A percentile compares a stretch with the other conserved stretches of the same genome.
Conservation (phyloP, 2,797 vertebrate genomes). For the Karalla daura region DNA sequence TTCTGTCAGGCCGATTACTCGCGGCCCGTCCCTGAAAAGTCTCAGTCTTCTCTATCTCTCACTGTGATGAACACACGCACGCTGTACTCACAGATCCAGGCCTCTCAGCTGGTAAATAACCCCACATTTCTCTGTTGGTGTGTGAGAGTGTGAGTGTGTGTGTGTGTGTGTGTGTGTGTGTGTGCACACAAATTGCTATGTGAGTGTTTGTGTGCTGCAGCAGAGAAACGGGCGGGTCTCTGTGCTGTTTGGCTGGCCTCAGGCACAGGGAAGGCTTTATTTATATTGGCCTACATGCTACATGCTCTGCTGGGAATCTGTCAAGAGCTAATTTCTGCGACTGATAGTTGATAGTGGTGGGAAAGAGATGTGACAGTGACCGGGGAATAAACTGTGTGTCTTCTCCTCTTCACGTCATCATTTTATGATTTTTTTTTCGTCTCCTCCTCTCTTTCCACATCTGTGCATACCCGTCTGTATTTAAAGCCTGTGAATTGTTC, state of each 20-base stretch:
- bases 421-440: constrained; percentile 39
- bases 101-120: constrained; percentile 22
- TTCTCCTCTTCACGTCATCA: constrained; percentile 11
- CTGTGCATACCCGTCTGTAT: not conserved
- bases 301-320: constrained; percentile 51
- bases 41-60: constrained; percentile 15
- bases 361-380: constrained; percentile 13
- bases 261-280: constrained; percentile 51
- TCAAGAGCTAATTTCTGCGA: constrained; percentile 49
- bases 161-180: not conserved
- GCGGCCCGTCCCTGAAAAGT: constrained; percentile 38
- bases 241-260: constrained; percentile 40
- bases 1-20: constrained; percentile 16
- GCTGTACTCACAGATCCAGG: constrained; percentile 8
- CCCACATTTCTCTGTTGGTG: not conserved
- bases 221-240: constrained; percentile 34
- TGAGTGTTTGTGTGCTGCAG: constrained; percentile 33
- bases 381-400: constrained; percentile 9
- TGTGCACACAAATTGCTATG: constrained; percentile 12
- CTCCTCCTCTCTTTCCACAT: constrained; percentile 9
- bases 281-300: constrained; percentile 65
- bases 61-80: constrained; percentile 21
- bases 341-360: constrained; percentile 31
- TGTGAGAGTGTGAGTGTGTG: not conserved
- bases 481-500: constrained; percentile 1